Evolutionary conservation across 2,888 invertebrate genomes (phyloP).

Genomic region (Nephrotoma flavescens): DNA sequence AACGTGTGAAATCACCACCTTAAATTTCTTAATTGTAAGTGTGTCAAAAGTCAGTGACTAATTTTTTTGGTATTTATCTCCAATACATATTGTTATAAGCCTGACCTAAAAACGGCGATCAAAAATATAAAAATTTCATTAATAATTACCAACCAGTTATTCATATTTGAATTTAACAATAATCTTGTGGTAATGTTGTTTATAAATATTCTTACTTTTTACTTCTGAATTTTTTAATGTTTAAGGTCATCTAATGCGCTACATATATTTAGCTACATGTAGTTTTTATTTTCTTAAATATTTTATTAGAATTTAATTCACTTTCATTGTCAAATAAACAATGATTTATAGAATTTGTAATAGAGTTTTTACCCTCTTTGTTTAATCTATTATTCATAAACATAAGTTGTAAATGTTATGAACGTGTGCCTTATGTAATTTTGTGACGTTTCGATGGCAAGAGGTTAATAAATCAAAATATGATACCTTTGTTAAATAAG

Average conservation of each 20-base stretch:
- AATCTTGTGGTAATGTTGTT: neutral
- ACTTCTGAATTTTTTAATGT: neutral
- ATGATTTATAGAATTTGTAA: neutral
- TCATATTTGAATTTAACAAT: neutral
- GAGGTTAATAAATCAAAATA: neutral
- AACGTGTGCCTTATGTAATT: neutral
- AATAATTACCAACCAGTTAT: neutral
- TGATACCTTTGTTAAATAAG: neutral
- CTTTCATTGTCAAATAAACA: neutral
- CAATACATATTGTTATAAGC: neutral
- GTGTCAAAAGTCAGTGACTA: neutral
- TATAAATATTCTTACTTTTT: neutral
- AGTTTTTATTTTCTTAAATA: neutral
- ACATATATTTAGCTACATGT: neutral
- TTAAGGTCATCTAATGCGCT: neutral
- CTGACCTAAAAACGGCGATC: neutral
- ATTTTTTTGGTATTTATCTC: neutral
- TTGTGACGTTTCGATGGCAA: neutral
- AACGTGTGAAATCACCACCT: neutral
- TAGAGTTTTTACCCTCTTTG: neutral
- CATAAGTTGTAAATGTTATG: neutral
- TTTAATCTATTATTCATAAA: neutral
- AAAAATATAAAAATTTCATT: neutral
- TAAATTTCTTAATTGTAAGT: neutral
- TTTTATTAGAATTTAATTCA: neutral